Percentiles rank a stretch among this genome's conserved stretches.
phyloP scores from a whole-genome alignment of 2,888 invertebrate species.

The Drosophila meridiana region DNA sequence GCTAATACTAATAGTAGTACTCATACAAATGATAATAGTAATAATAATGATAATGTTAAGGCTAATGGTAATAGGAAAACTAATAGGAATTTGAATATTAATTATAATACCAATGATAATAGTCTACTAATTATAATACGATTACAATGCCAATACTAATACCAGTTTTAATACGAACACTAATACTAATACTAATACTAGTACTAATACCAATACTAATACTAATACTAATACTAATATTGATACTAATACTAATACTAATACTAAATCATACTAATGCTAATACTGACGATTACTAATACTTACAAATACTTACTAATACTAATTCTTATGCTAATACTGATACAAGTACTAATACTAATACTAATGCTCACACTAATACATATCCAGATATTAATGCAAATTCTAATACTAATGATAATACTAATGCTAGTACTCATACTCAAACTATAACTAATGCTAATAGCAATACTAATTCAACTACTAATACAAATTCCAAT shows the following conservation, averaged over 20 bases:
- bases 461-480: too few relatives aligned
- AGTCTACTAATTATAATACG: neutral
- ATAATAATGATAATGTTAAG: neutral
- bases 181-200: neutral
- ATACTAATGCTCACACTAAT: too few relatives aligned
- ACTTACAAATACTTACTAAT: neutral
- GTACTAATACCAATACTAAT: neutral
- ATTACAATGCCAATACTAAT: too few relatives aligned
- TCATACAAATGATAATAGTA: neutral
- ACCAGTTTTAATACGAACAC: neutral
- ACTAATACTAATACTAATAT: neutral
- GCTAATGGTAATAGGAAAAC: neutral
- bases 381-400: neutral
- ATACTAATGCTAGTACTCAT: neutral
- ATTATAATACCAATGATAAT: too few relatives aligned
- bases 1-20: neutral
- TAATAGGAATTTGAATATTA: neutral
- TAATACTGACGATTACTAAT: neutral
- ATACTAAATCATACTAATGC: neutral
- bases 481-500: neutral
- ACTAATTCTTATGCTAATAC: neutral
- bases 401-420: neutral
- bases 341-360: neutral
- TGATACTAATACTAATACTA: neutral
- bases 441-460: too few relatives aligned